A percentile compares a stretch with the other conserved stretches of the same genome.
Conservation (phyloP, 2,113 vertebrate species). For the Steatornis caripensis region DNA sequence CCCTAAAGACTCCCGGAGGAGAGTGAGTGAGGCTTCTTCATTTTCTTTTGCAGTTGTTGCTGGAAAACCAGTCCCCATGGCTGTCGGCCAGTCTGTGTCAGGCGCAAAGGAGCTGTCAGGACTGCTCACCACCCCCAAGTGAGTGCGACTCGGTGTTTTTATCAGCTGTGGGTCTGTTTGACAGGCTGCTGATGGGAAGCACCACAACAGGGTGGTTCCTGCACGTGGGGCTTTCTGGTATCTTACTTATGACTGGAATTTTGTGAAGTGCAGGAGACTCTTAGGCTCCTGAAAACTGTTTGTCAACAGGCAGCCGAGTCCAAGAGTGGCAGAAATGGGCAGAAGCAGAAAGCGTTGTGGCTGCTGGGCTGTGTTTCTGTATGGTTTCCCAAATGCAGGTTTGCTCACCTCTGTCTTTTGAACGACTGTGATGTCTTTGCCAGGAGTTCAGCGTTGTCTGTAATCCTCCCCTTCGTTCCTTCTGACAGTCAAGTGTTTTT, state of each 20-base stretch:
- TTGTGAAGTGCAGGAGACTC: background rate
- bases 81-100: conserved; percentile 76
- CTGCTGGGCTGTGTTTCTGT: rapidly evolving
- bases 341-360: background rate
- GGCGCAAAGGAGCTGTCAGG: conserved; percentile 86
- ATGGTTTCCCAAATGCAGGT: background rate
- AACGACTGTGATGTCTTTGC: background rate
- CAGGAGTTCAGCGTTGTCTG: background rate
- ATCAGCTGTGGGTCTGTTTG: background rate
- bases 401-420: background rate
- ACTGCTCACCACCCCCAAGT: conserved; percentile 86
- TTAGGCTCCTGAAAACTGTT: background rate
- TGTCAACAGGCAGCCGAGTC: rapidly evolving
- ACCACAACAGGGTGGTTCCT: rapidly evolving
- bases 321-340: background rate
- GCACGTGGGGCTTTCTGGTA: rapidly evolving
- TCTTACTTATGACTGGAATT: background rate
- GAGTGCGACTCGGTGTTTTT: conserved; percentile 10
- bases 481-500: background rate
- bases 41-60: conserved; percentile 55
- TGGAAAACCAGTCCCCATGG: conserved; percentile 80
- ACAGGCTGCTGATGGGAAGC: background rate
- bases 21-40: background rate
- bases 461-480: background rate
- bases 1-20: rapidly evolving